Conservation (phyloP, 2,888 invertebrate species). For the Chalcosyrphus nemorum region DNA sequence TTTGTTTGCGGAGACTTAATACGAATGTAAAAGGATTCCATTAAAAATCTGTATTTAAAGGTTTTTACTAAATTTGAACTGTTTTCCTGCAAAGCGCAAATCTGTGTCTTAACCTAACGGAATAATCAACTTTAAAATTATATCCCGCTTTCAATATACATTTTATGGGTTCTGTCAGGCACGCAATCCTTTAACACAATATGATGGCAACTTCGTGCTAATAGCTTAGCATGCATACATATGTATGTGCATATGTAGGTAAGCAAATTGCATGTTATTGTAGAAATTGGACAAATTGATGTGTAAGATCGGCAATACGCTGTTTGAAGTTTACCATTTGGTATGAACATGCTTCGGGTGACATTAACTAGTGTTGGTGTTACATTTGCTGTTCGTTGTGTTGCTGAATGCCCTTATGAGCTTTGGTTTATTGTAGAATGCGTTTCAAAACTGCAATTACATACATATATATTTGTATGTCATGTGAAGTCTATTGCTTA, state of each 20-base stretch:
- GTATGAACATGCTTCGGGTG: background rate
- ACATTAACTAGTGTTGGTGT: constrained; percentile 5
- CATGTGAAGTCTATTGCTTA: constrained; percentile 25
- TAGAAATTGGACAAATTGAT: constrained; percentile 31
- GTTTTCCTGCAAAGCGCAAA: background rate
- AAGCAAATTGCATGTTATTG: constrained; percentile 30
- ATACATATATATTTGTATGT: background rate
- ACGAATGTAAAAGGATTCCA: too few relatives aligned
- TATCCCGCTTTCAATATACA: background rate
- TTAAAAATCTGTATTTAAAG: too few relatives aligned
- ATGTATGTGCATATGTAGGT: too few relatives aligned
- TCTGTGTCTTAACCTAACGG: background rate
- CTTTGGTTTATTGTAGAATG: background rate
- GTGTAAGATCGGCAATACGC: constrained; percentile 28
- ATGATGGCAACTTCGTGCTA: constrained; percentile 3
- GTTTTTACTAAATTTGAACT: too few relatives aligned
- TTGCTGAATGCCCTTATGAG: background rate
- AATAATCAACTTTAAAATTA: background rate
- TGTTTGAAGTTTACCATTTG: constrained; percentile 3
- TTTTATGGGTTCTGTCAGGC: background rate
- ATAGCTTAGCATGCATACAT: background rate
- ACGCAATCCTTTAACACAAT: background rate
- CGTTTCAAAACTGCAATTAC: constrained; percentile 16
- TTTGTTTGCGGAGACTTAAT: too few relatives aligned
- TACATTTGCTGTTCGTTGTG: constrained; percentile 1